Base-by-base conservation (phyloP, 2,113 vertebrate genomes). In the Thryonomys swinderianus region DNA sequence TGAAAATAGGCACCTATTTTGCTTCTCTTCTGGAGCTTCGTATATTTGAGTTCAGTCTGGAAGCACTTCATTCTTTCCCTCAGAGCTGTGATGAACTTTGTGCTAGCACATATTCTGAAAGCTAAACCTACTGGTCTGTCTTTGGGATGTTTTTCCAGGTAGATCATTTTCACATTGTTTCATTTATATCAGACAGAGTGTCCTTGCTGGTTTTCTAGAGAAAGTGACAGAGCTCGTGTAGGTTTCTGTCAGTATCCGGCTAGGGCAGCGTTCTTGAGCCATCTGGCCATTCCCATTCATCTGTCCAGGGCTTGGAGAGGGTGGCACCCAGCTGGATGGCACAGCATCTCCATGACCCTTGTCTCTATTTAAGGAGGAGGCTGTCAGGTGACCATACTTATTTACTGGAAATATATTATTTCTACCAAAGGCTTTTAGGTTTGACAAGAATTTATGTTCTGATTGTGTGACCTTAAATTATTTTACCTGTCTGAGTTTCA, bases 61-160 rank as follows among this genome's bases (percentile, higher is more conserved):
- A 90, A 95, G 76, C 8, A 71, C n/a, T 69, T 69, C 32, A 16
- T 92, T 51, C 48, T 64, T 94, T 67, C 66, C 79, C 79, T 96
- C 57, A 61, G 79, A 95, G 83, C n/a, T 59, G 18, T 40, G 67
- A 45, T 84, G 57, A 94, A 95, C 78, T 96, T 91, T 80, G 59
- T 53, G 45, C 40, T 67, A 71, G 76, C 40, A 61, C 51, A 11
- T 88, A 17, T 91, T 74, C 59, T 79, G 37, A 88, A 87, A 94
- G 88, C 51, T 59, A 94, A 91, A 85, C 23, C 9, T 92, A 84
- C 55, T 86, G 45, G 34, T 95, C 88, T 88, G 76, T 64, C 48
- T 93, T 87, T 74, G 61, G 66, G 69, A 67, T 90, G 23, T 83
- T 94, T 96, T 95, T 85, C 88, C 85, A 34, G 66, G 92, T 92